phyloP scores from a whole-genome alignment of 2,113 vertebrate genomes.

The Sporophila hypoxantha region DNA sequence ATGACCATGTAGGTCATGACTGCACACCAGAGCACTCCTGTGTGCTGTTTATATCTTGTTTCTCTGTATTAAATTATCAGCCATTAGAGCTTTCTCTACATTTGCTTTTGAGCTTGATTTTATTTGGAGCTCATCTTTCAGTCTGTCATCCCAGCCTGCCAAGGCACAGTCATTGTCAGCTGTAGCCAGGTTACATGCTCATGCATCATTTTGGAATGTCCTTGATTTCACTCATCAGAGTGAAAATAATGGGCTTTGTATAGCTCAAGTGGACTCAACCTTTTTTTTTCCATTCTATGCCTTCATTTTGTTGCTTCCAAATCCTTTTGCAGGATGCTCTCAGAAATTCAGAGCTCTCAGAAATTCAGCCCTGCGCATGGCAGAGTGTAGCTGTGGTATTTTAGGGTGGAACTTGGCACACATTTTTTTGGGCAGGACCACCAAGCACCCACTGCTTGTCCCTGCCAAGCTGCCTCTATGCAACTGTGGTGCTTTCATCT shows the following conservation, averaged over 20 bases:
- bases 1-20: not conserved
- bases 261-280: not conserved
- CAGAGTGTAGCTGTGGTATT: not conserved
- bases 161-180: not conserved
- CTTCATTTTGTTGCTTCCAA: not conserved
- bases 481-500: rapidly evolving
- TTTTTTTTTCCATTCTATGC: not conserved
- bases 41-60: not conserved
- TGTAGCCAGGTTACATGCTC: not conserved
- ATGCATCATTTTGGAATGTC: constrained; percentile 11
- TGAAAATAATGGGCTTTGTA: not conserved
- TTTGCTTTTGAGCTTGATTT: constrained; percentile 18
- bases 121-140: constrained; percentile 1
- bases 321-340: not conserved
- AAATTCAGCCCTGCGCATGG: not conserved
- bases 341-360: not conserved
- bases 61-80: not conserved
- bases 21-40: not conserved
- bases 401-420: not conserved
- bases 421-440: not conserved
- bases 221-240: constrained; percentile 14
- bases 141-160: not conserved
- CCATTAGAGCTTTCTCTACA: not conserved
- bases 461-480: not conserved
- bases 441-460: not conserved